Percentiles rank a stretch among this genome's conserved stretches.
These are phyloP conservation scores for Catocala sponsa DNA, from an alignment of 2,888 invertebrate species.

Conservation along the genomic window DNA sequence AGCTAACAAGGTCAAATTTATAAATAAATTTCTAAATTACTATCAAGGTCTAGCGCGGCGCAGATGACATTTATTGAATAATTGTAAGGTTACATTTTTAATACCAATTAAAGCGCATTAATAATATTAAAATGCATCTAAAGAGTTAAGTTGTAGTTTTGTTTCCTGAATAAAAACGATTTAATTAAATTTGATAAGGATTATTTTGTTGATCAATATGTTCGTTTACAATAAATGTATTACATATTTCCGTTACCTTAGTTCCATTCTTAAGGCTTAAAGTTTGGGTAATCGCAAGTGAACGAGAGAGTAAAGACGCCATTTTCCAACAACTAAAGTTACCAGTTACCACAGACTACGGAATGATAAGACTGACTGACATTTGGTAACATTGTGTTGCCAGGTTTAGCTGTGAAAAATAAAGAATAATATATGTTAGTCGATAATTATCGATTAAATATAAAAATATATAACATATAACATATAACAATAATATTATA, in stretches of 20 bases:
- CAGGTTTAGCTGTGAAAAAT: too few species aligned
- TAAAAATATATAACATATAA: too few species aligned
- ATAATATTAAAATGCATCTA: too few species aligned
- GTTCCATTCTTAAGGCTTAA: constrained; percentile 90
- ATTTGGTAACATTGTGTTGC: too few species aligned
- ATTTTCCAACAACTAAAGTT: constrained; percentile 88
- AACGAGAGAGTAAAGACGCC: constrained; percentile 93
- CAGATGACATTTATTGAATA: neutral
- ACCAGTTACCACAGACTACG: constrained; percentile 39
- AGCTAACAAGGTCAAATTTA: constrained; percentile 83
- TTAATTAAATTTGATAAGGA: too few species aligned
- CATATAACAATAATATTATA: too few species aligned
- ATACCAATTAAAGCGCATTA: too few species aligned
- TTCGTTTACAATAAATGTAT: neutral
- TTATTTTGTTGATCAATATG: neutral
- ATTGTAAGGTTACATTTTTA: neutral
- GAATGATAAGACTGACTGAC: too few species aligned
- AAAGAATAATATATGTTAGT: too few species aligned
- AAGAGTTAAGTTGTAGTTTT: neutral
- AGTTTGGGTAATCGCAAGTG: constrained; percentile 91
- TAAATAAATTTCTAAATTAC: constrained; percentile 65
- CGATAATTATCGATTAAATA: too few species aligned
- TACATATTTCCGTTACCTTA: constrained; percentile 89
- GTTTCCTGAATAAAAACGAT: neutral
- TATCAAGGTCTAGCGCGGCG: constrained; percentile 39